Base-by-base conservation (phyloP, 2,113 vertebrate species). In the Serinus canaria region DNA sequence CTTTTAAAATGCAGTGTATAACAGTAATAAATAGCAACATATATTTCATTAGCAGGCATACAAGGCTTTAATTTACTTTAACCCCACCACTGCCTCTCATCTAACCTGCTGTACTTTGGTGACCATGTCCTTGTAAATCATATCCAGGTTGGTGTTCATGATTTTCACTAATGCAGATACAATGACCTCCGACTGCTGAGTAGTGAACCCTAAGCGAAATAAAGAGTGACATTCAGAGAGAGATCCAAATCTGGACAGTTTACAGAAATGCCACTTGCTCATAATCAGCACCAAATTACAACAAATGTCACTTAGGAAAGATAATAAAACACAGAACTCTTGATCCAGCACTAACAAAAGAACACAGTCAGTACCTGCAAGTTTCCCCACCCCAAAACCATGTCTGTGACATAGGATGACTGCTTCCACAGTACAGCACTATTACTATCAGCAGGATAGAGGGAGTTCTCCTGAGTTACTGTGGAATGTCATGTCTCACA, bases 71-170 rank as follows among this genome's bases (percentile, higher is more conserved):
- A 76, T 73, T 79, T 46, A 43, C 33, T 93, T 87, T 44, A 80
- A 82, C 28, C 27, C 28, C 63, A 70, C 6, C 47, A 11, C 0
- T 25, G 49, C 19, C 50, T 73, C 31, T 43, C 64, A 70, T 44
- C 94, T 98, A 85, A 99, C 99, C 98, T 99, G 99, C 89, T 99
- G 98, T 69, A 98, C 97, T 97, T 99, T 99, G 95, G 98, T 99
- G 63, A 99, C 98, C 99, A 99, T 99, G 92, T 99, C 99, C 69
- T 96, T 96, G 73, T 99, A 99, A 94, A 99, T 91, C 37, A 98
- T 55, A 11, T 99, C 98, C 99, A 99, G 98, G 96, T 99, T 99
- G 84, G 97, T 97, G 64, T 98, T 98, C 11, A 98, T 98, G 93
- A 98, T 99, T 97, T 97, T 99, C 95, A 99, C 94, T 93, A 99